These are phyloP conservation scores for Tapirus terrestris DNA, from an alignment of 2,113 vertebrate species.

Conservation along the genomic window DNA sequence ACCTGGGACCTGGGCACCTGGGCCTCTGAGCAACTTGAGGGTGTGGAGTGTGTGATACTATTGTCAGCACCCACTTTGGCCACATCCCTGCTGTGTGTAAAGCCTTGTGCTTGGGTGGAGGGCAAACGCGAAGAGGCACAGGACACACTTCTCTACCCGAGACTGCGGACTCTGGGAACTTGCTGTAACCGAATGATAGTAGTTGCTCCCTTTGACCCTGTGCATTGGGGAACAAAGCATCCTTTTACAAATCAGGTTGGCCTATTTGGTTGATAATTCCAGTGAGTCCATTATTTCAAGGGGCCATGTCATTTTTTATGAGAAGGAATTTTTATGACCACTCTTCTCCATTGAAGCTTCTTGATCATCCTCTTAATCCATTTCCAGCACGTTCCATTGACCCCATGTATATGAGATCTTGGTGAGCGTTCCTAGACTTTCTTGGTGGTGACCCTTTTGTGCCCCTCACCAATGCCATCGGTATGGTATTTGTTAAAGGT, in stretches of 20 bases:
- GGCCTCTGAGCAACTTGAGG: not conserved
- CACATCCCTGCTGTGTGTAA: no score
- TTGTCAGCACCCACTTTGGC: not conserved
- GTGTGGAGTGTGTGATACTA: accelerated
- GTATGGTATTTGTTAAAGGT: not conserved
- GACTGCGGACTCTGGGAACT: not conserved
- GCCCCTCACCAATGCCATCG: not conserved
- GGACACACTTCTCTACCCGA: not conserved
- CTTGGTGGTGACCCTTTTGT: not conserved
- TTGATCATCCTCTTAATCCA: not conserved
- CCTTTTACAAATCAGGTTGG: not conserved
- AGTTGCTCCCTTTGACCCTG: not conserved
- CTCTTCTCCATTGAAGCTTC: not conserved
- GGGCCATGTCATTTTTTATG: not conserved
- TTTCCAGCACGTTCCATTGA: not conserved
- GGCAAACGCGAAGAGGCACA: not conserved
- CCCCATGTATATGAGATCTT: not conserved
- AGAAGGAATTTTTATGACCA: not conserved
- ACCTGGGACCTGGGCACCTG: not conserved
- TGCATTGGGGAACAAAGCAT: not conserved
- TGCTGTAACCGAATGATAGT: not conserved
- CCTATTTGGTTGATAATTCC: not conserved
- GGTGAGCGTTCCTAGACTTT: not conserved
- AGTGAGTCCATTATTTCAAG: not conserved
- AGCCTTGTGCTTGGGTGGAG: not conserved